Base-by-base conservation (phyloP, 2,888 invertebrate species). In the Sabatieria punctata region DNA sequence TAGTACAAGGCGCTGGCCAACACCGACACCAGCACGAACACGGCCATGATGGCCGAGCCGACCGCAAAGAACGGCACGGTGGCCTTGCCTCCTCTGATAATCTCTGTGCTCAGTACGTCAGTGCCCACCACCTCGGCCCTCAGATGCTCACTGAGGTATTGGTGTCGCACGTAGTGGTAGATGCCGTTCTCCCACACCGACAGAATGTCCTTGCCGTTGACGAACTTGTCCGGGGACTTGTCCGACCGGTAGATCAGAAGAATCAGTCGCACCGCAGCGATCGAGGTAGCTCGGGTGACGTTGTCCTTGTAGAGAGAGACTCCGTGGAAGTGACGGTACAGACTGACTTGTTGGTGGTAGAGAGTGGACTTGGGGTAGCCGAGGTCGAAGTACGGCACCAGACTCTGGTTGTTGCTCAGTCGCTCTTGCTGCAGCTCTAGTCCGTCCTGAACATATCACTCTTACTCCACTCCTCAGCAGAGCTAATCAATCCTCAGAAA, bases 241-340 rank as follows among this genome's bases (percentile, higher is more conserved):
- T 61, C 61, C 4, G 60, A 60, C 11, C 60, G 59, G 53, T 62
- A 61, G 21, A 62, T 54, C 53, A 60, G 54, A 47, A 61, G 51
- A 4, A 61, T 54, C 23, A 60, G n/a, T n/a, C n/a, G n/a, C n/a
- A n/a, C n/a, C n/a, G n/a, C n/a, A n/a, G n/a, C n/a, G n/a, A n/a
- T n/a, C n/a, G n/a, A n/a, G n/a, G n/a, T n/a, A n/a, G n/a, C n/a
- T n/a, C n/a, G n/a, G n/a, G n/a, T n/a, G n/a, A n/a, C n/a, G n/a
- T n/a, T n/a, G n/a, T n/a, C n/a, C n/a, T n/a, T n/a, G n/a, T n/a
- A n/a, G n/a, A n/a, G n/a, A n/a, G n/a, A n/a, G n/a, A n/a, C n/a
- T n/a, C n/a, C n/a, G n/a, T n/a, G n/a, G n/a, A n/a, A n/a, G n/a
- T n/a, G n/a, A n/a, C n/a, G n/a, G n/a, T n/a, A n/a, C n/a, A n/a